Evolutionary conservation across 2,113 vertebrate genomes (phyloP).

Genomic region (Muntiacus reevesi): DNA sequence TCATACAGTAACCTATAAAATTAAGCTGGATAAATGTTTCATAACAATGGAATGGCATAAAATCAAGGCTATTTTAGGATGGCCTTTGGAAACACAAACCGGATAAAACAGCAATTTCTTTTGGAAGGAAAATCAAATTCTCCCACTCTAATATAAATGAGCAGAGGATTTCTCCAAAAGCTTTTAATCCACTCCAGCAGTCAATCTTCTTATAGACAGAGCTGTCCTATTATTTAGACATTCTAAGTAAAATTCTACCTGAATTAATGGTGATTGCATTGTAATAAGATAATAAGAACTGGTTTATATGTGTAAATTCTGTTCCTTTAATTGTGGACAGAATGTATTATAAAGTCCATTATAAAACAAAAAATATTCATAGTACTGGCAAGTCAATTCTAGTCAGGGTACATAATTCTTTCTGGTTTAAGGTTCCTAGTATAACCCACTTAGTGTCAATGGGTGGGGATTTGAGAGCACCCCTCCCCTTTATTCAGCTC

Average conservation of each 20-base stretch:
- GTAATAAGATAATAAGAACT: neutral
- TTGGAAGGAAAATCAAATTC: slow-evolving; percentile 63
- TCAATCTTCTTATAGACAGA: slow-evolving; percentile 53
- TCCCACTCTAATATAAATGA: slow-evolving; percentile 56
- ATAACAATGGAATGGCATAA: slow-evolving; percentile 31
- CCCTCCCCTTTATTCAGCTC: neutral
- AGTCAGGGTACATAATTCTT: neutral
- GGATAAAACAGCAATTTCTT: slow-evolving; percentile 60
- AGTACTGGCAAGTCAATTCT: neutral
- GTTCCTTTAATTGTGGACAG: neutral
- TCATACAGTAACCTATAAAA: slow-evolving; percentile 11
- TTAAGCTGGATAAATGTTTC: slow-evolving; percentile 45
- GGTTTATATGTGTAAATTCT: neutral
- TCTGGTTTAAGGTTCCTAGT: neutral
- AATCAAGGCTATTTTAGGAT: slow-evolving; percentile 52
- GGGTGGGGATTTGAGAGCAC: neutral
- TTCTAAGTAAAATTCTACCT: slow-evolving; percentile 13
- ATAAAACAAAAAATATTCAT: neutral
- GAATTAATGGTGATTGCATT: neutral
- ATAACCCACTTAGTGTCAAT: neutral
- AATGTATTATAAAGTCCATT: neutral
- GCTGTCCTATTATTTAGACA: slow-evolving; percentile 34
- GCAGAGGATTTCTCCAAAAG: slow-evolving; percentile 56
- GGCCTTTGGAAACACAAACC: slow-evolving; percentile 47
- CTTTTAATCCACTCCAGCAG: slow-evolving; percentile 67